Percentiles rank a stretch among this genome's conserved stretches.
Evolutionary conservation across 2,113 vertebrate genomes (phyloP).

Genomic region (Anolis carolinensis): DNA sequence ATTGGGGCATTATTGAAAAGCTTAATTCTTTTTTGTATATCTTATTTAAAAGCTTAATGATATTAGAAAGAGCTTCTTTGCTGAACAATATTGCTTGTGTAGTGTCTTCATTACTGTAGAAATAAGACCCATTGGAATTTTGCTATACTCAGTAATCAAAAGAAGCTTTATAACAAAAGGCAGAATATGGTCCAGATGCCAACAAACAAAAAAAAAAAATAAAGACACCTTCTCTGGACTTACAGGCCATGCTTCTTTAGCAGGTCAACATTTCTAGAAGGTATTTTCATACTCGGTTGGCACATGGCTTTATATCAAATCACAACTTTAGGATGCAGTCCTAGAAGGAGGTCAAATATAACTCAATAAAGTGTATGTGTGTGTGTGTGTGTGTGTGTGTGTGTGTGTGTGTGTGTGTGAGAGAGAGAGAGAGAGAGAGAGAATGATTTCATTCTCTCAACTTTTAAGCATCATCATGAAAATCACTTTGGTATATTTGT

Average conservation of each 20-base stretch:
- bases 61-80: slow-evolving; percentile 58
- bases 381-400: too few relatives aligned
- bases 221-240: slow-evolving; percentile 28
- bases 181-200: slow-evolving; percentile 38
- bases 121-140: slow-evolving; percentile 56
- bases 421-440: too few relatives aligned
- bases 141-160: slow-evolving; percentile 61
- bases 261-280: slow-evolving; percentile 41
- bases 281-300: not conserved
- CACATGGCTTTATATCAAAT: not conserved
- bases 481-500: not conserved
- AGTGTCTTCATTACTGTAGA: slow-evolving; percentile 73
- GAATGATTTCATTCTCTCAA: not conserved
- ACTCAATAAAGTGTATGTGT: too few relatives aligned
- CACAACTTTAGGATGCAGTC: not conserved
- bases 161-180: slow-evolving; percentile 29
- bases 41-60: slow-evolving; percentile 24
- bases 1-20: slow-evolving; percentile 68
- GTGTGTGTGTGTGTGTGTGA: too few relatives aligned
- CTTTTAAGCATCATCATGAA: not conserved
- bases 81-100: slow-evolving; percentile 39
- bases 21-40: slow-evolving; percentile 59
- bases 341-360: not conserved
- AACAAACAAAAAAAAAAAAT: not conserved
- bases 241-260: not conserved